These are phyloP conservation scores for Dyspetes luteomarginatus DNA, from an alignment of 2,888 invertebrate genomes.

Conservation along the genomic window DNA sequence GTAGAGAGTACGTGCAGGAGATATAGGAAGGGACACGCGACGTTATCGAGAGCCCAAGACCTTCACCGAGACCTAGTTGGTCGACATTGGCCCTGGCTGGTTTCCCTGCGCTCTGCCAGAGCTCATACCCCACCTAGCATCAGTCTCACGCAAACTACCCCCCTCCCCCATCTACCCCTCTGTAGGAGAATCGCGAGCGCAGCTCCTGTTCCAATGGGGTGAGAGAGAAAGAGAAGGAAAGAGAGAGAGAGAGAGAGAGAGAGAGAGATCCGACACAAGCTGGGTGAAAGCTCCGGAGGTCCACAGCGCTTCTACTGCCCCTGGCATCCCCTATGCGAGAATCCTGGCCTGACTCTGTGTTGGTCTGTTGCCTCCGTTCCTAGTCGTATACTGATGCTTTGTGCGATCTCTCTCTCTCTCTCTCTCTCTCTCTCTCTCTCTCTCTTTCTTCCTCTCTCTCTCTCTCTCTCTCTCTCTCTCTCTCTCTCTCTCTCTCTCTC, in stretches of 20 bases:
- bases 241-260: not conserved
- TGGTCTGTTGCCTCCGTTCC: constrained; percentile 16
- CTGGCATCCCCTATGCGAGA: constrained; percentile 17
- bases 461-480: too few relatives aligned
- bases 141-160: constrained; percentile 15
- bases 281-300: constrained; percentile 28
- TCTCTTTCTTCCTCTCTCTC: too few relatives aligned
- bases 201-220: not conserved
- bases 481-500: too few relatives aligned
- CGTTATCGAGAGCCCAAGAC: constrained; percentile 72
- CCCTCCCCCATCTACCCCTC: too few relatives aligned
- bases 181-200: constrained; percentile 17
- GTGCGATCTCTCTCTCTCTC: not conserved
- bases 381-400: too few relatives aligned
- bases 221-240: constrained; percentile 18
- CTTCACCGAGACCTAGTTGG: constrained; percentile 82
- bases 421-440: too few relatives aligned
- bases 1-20: constrained; percentile 31
- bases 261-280: constrained; percentile 55
- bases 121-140: constrained; percentile 63
- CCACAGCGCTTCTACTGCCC: constrained; percentile 32
- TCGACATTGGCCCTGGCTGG: constrained; percentile 81
- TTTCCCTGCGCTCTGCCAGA: constrained; percentile 58
- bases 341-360: constrained; percentile 1
- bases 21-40: constrained; percentile 63